Percentiles rank a stretch among this genome's conserved stretches.
Conservation (phyloP, 2,888 invertebrate genomes). For the Stomorhina lunata region DNA sequence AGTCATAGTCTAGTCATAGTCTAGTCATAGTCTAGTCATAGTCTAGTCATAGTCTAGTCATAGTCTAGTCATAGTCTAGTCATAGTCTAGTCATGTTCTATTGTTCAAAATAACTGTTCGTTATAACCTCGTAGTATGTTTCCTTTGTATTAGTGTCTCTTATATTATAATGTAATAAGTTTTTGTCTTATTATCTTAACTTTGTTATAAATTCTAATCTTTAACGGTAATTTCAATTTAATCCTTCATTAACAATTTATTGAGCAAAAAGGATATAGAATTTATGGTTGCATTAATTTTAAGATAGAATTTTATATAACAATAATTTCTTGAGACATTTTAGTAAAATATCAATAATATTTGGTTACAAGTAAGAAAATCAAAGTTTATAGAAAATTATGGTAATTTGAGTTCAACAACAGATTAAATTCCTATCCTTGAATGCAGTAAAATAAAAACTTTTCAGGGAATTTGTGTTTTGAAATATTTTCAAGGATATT, state of each 20-base stretch:
- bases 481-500: conserved; percentile 15
- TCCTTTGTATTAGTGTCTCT: conserved; percentile 1
- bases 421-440: background rate
- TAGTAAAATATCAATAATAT: background rate
- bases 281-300: conserved; percentile 9
- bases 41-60: too few relatives aligned
- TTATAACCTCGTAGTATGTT: background rate
- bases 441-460: background rate
- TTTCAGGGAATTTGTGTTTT: background rate
- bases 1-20: too few relatives aligned
- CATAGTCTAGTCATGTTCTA: background rate
- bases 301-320: conserved; percentile 7
- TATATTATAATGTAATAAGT: conserved; percentile 50
- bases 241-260: conserved; percentile 62
- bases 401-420: background rate
- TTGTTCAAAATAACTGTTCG: background rate
- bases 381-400: background rate
- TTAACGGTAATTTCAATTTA: conserved; percentile 62
- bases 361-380: background rate
- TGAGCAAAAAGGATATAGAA: conserved; percentile 7
- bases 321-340: conserved; percentile 7
- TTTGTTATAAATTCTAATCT: conserved; percentile 44
- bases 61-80: too few relatives aligned
- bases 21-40: too few relatives aligned
- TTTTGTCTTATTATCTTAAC: conserved; percentile 23